Percentiles rank a stretch among this genome's conserved stretches.
These are phyloP conservation scores for Phortica okadai DNA, from an alignment of 2,888 invertebrate genomes.

Conservation along the genomic window DNA sequence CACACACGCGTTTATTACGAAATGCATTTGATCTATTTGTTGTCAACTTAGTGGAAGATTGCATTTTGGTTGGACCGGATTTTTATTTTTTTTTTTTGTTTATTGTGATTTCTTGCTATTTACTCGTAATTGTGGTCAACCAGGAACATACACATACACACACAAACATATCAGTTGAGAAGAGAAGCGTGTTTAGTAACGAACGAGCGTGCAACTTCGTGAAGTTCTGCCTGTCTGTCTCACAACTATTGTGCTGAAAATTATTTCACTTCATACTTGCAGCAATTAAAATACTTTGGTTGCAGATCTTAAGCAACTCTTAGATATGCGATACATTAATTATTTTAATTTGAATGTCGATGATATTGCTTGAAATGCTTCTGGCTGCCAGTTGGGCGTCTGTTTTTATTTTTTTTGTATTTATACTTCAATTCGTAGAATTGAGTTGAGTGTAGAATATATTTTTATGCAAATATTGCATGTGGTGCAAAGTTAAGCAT, in stretches of 20 bases:
- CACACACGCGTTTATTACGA: slow-evolving; percentile 67
- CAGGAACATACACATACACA: neutral
- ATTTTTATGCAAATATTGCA: slow-evolving; percentile 49
- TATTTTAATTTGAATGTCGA: slow-evolving; percentile 46
- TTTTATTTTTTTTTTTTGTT: neutral
- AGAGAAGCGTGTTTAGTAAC: slow-evolving; percentile 56
- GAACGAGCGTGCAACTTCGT: neutral
- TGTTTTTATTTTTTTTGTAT: neutral
- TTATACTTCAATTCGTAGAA: neutral
- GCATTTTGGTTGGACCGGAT: neutral
- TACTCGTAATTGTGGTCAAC: slow-evolving; percentile 5
- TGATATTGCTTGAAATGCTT: neutral
- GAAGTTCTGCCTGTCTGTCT: neutral
- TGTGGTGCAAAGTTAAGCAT: slow-evolving; percentile 65
- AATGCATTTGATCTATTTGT: slow-evolving; percentile 38
- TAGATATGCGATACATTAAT: slow-evolving; percentile 70
- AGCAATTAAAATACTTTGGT: slow-evolving; percentile 65
- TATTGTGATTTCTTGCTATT: slow-evolving; percentile 21
- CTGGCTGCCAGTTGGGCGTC: neutral
- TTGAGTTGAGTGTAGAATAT: slow-evolving; percentile 11
- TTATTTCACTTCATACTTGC: neutral
- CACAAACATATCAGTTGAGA: slow-evolving; percentile 19
- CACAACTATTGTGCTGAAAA: neutral
- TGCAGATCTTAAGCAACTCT: slow-evolving; percentile 7
- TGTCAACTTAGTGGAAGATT: neutral